phyloP scores from a whole-genome alignment of 2,113 vertebrate species.

The Gavialis gangeticus region DNA sequence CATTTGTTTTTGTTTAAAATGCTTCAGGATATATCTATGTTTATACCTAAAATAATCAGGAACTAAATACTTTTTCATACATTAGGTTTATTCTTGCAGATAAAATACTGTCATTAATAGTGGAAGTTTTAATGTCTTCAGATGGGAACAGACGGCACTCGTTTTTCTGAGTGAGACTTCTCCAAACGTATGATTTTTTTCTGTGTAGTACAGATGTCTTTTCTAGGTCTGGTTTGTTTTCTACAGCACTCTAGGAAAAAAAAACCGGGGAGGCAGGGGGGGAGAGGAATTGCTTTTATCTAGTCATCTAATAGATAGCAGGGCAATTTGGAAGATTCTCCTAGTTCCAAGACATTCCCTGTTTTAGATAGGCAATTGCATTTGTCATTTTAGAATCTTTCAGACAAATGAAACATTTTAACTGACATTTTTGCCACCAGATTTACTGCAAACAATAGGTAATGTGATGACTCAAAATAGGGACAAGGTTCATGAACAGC shows the following conservation, averaged over 20 bases:
- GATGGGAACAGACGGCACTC: not conserved
- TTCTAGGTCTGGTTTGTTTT: not conserved
- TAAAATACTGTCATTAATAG: not conserved
- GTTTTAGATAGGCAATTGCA: not conserved
- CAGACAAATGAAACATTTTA: not conserved
- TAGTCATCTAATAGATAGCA: not conserved
- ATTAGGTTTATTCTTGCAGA: conserved; percentile 12
- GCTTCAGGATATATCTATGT: conserved; percentile 34
- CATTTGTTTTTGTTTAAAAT: conserved; percentile 29
- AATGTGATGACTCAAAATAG: not conserved
- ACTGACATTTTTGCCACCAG: not conserved
- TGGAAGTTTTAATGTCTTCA: conserved; percentile 18
- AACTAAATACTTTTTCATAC: conserved; percentile 21
- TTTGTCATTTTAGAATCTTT: not conserved
- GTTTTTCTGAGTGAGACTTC: not conserved
- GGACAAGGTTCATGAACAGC: not conserved
- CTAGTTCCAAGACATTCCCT: fast-evolving
- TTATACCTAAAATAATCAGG: conserved; percentile 41
- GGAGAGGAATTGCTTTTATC: not conserved
- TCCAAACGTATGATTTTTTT: not conserved
- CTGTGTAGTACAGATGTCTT: not conserved
- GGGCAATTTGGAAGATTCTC: not conserved
- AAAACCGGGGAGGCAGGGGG: not conserved
- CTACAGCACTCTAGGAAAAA: not conserved
- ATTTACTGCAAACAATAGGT: not conserved